Evolutionary conservation across 2,113 vertebrate genomes (phyloP).

Genomic region (Gnathonemus echidnorhynchus): DNA sequence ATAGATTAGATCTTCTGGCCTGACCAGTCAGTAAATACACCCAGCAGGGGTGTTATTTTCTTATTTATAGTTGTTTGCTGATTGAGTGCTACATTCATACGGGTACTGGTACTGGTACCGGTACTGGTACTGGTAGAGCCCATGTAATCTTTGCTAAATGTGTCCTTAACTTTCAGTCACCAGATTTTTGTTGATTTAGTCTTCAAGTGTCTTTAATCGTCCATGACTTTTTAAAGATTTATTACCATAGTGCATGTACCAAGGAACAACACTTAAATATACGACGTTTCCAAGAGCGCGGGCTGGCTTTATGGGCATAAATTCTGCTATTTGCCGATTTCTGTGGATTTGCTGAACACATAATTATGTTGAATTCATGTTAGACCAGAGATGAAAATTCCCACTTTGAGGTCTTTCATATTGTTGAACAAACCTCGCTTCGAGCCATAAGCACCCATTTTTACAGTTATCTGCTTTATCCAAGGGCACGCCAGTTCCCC

Average conservation of each 20-base stretch:
- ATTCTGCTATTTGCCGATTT: neutral
- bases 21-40: conserved; percentile 20
- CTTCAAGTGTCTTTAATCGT: neutral
- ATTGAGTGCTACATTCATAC: neutral
- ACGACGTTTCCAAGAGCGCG: neutral
- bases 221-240: neutral
- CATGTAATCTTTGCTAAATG: conserved; percentile 15
- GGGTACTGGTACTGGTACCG: neutral
- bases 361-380: conserved; percentile 7
- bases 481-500: neutral
- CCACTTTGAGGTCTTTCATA: conserved; percentile 7
- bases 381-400: neutral
- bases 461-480: neutral
- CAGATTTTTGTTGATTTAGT: neutral
- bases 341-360: conserved; percentile 3
- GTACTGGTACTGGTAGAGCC: neutral
- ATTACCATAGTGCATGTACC: neutral
- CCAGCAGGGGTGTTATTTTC: conserved; percentile 8
- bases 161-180: neutral
- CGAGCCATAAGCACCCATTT: neutral
- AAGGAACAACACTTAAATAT: neutral
- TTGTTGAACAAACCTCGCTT: conserved; percentile 4
- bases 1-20: neutral
- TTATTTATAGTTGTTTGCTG: neutral
- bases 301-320: neutral